A percentile compares a stretch with the other conserved stretches of the same genome.
Conservation (phyloP, 2,888 invertebrate species). For the Fissipunctia ypsillon region DNA sequence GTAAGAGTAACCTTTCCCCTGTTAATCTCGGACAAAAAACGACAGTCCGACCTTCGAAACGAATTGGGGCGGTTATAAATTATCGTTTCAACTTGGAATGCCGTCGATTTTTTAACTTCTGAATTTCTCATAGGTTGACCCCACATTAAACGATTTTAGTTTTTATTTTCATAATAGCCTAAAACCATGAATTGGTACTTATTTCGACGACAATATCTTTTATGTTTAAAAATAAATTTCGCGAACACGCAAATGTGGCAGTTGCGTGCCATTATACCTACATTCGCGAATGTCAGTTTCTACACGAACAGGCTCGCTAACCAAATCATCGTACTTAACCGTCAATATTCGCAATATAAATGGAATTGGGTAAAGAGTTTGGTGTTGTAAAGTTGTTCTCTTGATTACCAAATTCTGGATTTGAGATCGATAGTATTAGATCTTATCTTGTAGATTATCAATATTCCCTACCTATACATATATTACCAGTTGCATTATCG, state of each 20-base stretch:
- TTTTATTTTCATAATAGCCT: slow-evolving; percentile 13
- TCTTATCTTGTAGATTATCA: not conserved
- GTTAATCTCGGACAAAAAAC: not conserved
- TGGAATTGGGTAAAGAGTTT: not conserved
- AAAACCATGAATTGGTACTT: slow-evolving; percentile 20
- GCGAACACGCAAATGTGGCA: slow-evolving; percentile 26
- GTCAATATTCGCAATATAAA: slow-evolving; percentile 4
- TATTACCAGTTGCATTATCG: not conserved
- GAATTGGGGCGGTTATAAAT: not conserved
- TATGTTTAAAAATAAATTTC: slow-evolving; percentile 26
- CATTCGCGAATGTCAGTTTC: slow-evolving; percentile 37
- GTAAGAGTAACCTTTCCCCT: not conserved
- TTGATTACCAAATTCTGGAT: slow-evolving; percentile 1
- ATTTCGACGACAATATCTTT: not conserved
- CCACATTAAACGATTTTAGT: slow-evolving; percentile 6
- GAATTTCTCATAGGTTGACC: not conserved
- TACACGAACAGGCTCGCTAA: slow-evolving; percentile 21
- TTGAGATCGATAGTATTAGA: not conserved
- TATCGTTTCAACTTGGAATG: not conserved
- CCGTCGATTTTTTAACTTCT: not conserved
- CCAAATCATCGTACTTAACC: slow-evolving; percentile 9
- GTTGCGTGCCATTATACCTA: slow-evolving; percentile 40
- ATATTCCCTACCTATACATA: not conserved
- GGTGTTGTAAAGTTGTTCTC: not conserved
- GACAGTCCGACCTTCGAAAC: not conserved